Evolutionary conservation across 2,113 vertebrate genomes (phyloP).

Genomic region (Percopsis transmontana): DNA sequence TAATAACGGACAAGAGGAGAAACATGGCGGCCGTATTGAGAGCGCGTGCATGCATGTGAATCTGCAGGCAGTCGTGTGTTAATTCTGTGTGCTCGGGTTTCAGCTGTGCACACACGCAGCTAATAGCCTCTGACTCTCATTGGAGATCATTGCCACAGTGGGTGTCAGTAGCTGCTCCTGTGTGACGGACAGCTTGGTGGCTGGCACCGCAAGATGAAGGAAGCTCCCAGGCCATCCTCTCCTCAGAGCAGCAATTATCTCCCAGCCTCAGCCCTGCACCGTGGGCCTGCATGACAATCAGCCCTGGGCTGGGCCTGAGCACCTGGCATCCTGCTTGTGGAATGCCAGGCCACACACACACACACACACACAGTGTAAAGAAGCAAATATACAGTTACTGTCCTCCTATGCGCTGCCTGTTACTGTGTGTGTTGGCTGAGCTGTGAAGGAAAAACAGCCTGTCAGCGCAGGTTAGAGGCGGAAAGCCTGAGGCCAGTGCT

Average conservation of each 20-base stretch:
- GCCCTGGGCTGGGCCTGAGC: conserved; percentile 55
- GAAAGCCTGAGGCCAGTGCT: conserved; percentile 30
- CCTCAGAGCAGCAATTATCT: conserved; percentile 75
- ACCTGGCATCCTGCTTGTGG: conserved; percentile 57
- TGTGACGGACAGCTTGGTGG: conserved; percentile 68
- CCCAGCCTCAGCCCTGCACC: conserved; percentile 58
- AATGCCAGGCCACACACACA: conserved; percentile 53
- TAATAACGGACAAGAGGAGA: conserved; percentile 51
- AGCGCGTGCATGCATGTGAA: conserved; percentile 12
- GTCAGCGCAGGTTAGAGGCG: conserved; percentile 39
- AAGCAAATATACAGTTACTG: conserved; percentile 1
- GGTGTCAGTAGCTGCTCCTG: conserved; percentile 44
- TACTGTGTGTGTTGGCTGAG: conserved; percentile 32
- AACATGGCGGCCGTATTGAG: conserved; percentile 47
- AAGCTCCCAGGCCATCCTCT: conserved; percentile 67
- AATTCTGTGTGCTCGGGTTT: conserved; percentile 52
- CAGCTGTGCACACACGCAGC: conserved; percentile 58
- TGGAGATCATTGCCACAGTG: conserved; percentile 34
- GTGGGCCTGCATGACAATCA: conserved; percentile 71
- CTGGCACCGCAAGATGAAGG: conserved; percentile 62
- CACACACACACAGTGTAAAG: conserved; percentile 14
- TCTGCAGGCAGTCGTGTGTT: conserved; percentile 12
- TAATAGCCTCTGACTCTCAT: conserved; percentile 70
- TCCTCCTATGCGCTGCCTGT: conserved; percentile 27
- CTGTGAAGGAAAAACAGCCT: conserved; percentile 25